Percentiles rank a stretch among this genome's conserved stretches.
These are phyloP conservation scores for Mesorhabditis spiculigera DNA, from an alignment of 2,888 invertebrate genomes.

Conservation along the genomic window DNA sequence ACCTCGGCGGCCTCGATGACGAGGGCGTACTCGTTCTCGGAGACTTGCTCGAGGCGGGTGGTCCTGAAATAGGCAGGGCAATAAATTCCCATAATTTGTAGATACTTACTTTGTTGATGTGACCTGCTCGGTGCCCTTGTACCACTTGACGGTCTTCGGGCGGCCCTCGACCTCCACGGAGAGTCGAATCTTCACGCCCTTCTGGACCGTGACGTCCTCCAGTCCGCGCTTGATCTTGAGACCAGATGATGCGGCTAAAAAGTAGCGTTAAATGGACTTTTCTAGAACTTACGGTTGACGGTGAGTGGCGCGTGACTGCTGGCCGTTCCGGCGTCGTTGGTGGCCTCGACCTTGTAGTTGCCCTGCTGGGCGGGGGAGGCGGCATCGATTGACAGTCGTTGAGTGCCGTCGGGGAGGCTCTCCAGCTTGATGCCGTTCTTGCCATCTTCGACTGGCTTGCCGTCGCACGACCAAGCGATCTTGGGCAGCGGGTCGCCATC, in stretches of 20 bases:
- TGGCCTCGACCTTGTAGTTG: slow-evolving; percentile 82
- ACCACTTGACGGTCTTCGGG: slow-evolving; percentile 90
- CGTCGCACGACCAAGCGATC: slow-evolving; percentile 80
- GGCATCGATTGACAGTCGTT: slow-evolving; percentile 58
- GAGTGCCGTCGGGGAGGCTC: slow-evolving; percentile 52
- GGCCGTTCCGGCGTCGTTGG: slow-evolving; percentile 71
- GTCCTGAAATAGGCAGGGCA: slow-evolving; percentile 64
- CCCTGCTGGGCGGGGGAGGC: slow-evolving; percentile 60
- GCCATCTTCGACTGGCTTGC: slow-evolving; percentile 60
- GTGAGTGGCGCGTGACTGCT: slow-evolving; percentile 46
- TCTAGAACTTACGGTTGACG: slow-evolving; percentile 15
- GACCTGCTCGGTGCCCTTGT: slow-evolving; percentile 88
- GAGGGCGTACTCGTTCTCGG: slow-evolving; percentile 41
- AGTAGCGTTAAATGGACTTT: not conserved
- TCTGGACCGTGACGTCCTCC: slow-evolving; percentile 55
- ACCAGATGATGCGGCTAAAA: slow-evolving; percentile 23
- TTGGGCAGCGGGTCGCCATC: slow-evolving; percentile 73
- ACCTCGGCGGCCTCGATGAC: slow-evolving; percentile 35
- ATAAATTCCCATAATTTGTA: slow-evolving; percentile 67
- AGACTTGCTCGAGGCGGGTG: slow-evolving; percentile 40
- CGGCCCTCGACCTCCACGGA: slow-evolving; percentile 78
- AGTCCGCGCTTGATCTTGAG: slow-evolving; percentile 40
- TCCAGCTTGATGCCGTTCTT: slow-evolving; percentile 63
- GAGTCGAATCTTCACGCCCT: slow-evolving; percentile 42
- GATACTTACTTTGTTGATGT: slow-evolving; percentile 72